Evolutionary conservation across 1,140 invertebrate genomes (phyloP).

Genomic region (Drosophila albomicans): DNA sequence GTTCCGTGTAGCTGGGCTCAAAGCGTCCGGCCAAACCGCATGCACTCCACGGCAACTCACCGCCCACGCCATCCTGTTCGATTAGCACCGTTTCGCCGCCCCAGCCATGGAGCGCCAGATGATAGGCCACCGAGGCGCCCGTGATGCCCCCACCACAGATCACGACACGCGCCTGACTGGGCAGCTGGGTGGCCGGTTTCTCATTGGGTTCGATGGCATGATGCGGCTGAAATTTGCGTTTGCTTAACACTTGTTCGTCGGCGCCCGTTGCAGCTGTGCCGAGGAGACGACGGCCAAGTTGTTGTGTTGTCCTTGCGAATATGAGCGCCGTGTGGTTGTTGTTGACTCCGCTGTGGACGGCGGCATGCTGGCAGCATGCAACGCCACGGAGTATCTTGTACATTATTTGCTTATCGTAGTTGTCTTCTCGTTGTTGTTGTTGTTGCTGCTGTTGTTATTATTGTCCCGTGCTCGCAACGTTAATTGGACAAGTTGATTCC

Average conservation of each 20-base stretch:
- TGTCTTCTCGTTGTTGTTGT: constrained; percentile 8
- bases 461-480: constrained; percentile 26
- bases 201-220: constrained; percentile 53
- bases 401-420: constrained; percentile 9
- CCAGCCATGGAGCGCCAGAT: constrained; percentile 94
- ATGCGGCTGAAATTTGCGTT: constrained; percentile 74
- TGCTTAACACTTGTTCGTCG: constrained; percentile 67
- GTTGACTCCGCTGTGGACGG: constrained; percentile 43
- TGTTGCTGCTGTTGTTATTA: constrained; percentile 21
- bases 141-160: constrained; percentile 97
- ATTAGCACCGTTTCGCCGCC: constrained; percentile 93
- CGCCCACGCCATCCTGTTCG: constrained; percentile 93
- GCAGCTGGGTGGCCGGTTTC: constrained; percentile 49
- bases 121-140: constrained; percentile 97
- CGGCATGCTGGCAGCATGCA: constrained; percentile 51
- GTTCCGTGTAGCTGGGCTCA: constrained; percentile 92
- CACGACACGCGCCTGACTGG: constrained; percentile 61
- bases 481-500: constrained; percentile 19
- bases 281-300: constrained; percentile 17
- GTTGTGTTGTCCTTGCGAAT: constrained; percentile 5
- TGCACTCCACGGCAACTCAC: constrained; percentile 94
- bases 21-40: constrained; percentile 94
- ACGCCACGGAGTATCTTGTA: constrained; percentile 53
- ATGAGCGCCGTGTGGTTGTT: background rate
- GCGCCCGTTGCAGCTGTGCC: constrained; percentile 25